These are phyloP conservation scores for Philonicus albiceps DNA, from an alignment of 2,888 invertebrate genomes.

Conservation along the genomic window DNA sequence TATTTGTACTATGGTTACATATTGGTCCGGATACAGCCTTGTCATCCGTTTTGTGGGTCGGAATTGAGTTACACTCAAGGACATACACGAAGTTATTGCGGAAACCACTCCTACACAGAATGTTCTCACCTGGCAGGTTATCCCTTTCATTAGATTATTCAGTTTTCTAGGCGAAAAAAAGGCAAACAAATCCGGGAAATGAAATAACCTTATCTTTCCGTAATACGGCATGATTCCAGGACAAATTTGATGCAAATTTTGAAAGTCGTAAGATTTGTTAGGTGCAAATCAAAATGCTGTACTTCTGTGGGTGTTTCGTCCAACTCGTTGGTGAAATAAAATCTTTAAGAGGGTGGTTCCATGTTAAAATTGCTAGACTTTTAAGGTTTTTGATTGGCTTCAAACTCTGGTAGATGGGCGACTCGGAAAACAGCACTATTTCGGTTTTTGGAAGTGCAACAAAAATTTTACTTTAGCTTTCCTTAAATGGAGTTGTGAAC, in stretches of 20 bases:
- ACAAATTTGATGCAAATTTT: constrained; percentile 22
- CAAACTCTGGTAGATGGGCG: too few relatives aligned
- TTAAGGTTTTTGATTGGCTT: too few relatives aligned
- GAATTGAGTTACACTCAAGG: constrained; percentile 18
- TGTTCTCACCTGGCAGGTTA: neutral
- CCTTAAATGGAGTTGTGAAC: too few relatives aligned
- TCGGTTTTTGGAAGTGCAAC: too few relatives aligned
- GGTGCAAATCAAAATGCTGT: neutral
- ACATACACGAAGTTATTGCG: neutral
- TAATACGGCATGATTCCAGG: neutral
- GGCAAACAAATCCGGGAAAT: constrained; percentile 22
- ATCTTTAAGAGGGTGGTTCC: too few relatives aligned
- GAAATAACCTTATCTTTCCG: neutral
- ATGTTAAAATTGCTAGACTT: too few relatives aligned
- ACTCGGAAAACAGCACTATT: too few relatives aligned
- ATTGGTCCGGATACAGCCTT: constrained; percentile 19
- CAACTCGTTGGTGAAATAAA: neutral
- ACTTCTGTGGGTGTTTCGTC: neutral
- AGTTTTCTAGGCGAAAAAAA: constrained; percentile 7
- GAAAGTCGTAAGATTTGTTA: neutral
- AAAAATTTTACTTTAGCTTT: too few relatives aligned
- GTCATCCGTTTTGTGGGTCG: neutral
- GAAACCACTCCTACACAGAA: neutral
- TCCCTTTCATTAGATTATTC: constrained; percentile 24
- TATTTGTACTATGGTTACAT: constrained; percentile 7